Evolutionary conservation across 2,797 vertebrate species (phyloP).

Genomic region (Typhlichthys eigenmanni): DNA sequence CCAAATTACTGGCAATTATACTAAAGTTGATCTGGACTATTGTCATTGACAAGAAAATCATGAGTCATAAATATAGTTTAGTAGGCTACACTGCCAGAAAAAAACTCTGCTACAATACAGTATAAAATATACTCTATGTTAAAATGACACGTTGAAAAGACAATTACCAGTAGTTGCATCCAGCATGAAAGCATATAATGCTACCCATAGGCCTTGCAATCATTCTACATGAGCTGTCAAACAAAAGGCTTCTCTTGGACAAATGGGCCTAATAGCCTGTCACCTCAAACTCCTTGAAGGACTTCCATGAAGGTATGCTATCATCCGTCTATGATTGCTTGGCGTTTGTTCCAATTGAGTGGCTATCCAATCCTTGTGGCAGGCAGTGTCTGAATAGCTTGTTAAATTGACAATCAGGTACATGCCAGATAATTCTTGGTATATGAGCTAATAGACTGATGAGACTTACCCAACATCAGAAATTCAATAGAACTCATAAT

Average conservation of each 20-base stretch:
- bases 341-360: constrained; percentile 22
- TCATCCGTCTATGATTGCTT: constrained; percentile 34
- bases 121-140: too few species aligned
- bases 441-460: not conserved
- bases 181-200: not conserved
- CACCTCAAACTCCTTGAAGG: constrained; percentile 25
- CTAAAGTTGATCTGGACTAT: too few species aligned
- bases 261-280: constrained; percentile 4
- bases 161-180: not conserved
- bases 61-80: too few species aligned
- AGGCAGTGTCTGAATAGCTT: constrained; percentile 22
- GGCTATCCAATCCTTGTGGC: constrained; percentile 18
- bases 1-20: too few species aligned
- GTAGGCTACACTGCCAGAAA: too few species aligned
- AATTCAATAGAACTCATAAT: too few species aligned
- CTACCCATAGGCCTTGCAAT: constrained; percentile 3
- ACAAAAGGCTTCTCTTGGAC: constrained; percentile 10
- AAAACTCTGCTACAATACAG: too few species aligned
- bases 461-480: too few species aligned
- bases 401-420: constrained; percentile 42
- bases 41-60: too few species aligned
- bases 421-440: constrained; percentile 12
- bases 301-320: constrained; percentile 14
- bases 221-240: constrained; percentile 10
- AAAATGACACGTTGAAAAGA: too few species aligned